Percentiles rank a stretch among this genome's conserved stretches.
Conservation (phyloP, 2,888 invertebrate species). For the Phytoseiulus persimilis region DNA sequence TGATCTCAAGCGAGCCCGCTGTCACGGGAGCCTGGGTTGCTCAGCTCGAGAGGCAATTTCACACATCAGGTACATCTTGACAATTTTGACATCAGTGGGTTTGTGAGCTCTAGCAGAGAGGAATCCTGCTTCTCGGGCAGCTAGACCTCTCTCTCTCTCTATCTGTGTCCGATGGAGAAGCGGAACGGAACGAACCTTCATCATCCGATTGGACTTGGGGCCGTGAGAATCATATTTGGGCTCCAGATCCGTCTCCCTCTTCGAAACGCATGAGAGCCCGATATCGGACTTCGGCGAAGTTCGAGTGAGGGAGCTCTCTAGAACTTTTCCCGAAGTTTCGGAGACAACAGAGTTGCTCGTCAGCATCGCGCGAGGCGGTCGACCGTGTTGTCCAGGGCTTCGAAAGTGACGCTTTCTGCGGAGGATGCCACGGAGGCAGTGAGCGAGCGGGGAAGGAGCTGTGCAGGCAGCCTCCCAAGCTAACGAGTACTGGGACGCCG, state of each 20-base stretch:
- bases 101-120: neutral
- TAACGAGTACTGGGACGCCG: neutral
- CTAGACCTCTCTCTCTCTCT: neutral
- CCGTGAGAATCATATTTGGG: neutral
- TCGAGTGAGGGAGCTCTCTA: neutral
- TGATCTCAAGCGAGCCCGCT: neutral
- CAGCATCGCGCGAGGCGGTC: neutral
- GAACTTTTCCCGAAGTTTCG: neutral
- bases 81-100: neutral
- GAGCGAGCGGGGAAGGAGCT: neutral
- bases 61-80: neutral
- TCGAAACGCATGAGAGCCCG: neutral
- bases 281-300: neutral
- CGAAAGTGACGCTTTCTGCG: neutral
- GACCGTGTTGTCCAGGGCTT: neutral
- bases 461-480: neutral
- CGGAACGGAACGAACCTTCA: neutral
- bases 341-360: neutral
- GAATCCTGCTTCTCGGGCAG: neutral
- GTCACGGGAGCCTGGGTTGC: neutral
- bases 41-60: neutral
- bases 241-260: neutral
- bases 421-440: neutral
- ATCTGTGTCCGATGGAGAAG: neutral
- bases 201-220: neutral